Evolutionary conservation across 2,888 invertebrate genomes (phyloP), one percentile per base, ranked within the genome.

Genomic region (Eupithecia tripunctaria): DNA sequence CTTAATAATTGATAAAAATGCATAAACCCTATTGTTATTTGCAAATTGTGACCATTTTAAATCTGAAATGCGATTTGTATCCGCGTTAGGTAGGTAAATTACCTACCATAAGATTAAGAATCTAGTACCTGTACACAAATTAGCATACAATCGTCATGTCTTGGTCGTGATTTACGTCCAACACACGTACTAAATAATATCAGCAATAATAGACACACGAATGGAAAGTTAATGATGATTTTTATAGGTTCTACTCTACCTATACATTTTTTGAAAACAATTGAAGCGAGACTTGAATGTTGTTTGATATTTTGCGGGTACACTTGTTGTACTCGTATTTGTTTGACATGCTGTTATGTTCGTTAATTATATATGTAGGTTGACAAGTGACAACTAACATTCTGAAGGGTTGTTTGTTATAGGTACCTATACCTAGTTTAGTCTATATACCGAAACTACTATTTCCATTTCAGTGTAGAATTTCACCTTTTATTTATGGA

Each of bases 121-220:
- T 25, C 56, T 56, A n/a, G n/a, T n/a, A 43, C 18, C 43, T 25
- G 27, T 59, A 25, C 15, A 59, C 60, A 18, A 29, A 27, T 60
- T 60, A 51, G 67, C 75, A 73, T 75, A 75, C 73, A 75, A 75
- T 75, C 47, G 41, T 70, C 68, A 59, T 70, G 18, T 65, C 59
- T 60, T 70, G 68, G 21, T 65, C 64, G 65, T 70, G 68, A 70
- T 67, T 8, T 70, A 66, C 65, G 51, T 51, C 15, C 51, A 32
- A 66, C n/a, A 59, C n/a, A 59, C 21, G 32, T 70, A 27, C 25
- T 70, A 68, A 68, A 41, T 68, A 63, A 51, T 36, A 25, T 29
- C 25, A 8, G 27, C 51, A 62, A 25, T n/a, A 21, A 68, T 43
- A 64, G 41, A 71, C 66, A 69, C 56, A 60, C 60, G 29, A 60